Percentiles rank a stretch among this genome's conserved stretches.
phyloP scores from a whole-genome alignment of 2,113 vertebrate species.

The Ophthalmolycus amberensis region DNA sequence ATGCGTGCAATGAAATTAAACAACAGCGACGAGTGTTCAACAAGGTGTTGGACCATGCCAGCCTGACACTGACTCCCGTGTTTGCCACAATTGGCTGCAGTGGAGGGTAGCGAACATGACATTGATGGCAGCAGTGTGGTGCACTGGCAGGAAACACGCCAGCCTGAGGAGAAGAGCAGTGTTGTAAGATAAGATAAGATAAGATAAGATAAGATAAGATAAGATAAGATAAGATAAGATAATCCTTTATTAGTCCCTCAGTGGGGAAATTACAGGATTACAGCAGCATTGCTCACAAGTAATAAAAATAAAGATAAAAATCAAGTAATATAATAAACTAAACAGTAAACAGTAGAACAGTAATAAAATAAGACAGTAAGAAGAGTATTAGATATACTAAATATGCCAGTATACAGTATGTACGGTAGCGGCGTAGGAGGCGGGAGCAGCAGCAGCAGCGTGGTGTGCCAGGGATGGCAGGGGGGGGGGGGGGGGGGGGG shows the following conservation, averaged over 20 bases:
- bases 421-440: constrained; percentile 48
- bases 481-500: background rate
- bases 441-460: background rate
- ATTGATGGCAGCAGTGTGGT: constrained; percentile 4
- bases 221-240: too few relatives aligned
- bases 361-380: too few relatives aligned
- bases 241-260: too few relatives aligned
- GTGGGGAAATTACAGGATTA: too few relatives aligned
- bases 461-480: constrained; percentile 34
- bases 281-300: too few relatives aligned
- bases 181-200: too few relatives aligned
- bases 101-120: background rate
- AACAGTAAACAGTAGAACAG: too few relatives aligned
- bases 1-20: background rate
- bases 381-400: too few relatives aligned
- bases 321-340: too few relatives aligned
- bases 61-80: constrained; percentile 1
- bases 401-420: too few relatives aligned
- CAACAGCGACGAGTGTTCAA: background rate
- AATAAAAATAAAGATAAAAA: too few relatives aligned
- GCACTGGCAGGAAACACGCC: background rate
- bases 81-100: constrained; percentile 18
- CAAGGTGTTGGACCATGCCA: background rate
- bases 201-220: too few relatives aligned
- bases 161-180: constrained; percentile 23